Base-by-base conservation (phyloP, 2,797 vertebrate species). In the Chromis chromis region DNA sequence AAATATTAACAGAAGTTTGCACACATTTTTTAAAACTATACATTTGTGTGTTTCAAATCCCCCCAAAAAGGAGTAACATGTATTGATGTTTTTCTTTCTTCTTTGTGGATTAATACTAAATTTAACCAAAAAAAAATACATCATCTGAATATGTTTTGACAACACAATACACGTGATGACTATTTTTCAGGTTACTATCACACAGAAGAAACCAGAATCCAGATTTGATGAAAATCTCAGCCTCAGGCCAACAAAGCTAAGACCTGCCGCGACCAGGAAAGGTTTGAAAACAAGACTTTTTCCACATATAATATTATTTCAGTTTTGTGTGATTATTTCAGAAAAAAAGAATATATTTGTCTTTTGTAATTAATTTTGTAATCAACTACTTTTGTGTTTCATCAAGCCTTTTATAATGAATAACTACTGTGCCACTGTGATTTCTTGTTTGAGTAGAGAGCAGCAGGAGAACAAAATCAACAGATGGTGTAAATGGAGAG, bases 121-220 rank as follows among this genome's bases (percentile, higher is more conserved):
- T 21, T 13, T 7, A 10, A 24, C 3, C 0, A 55, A 54, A 39
- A n/a, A 6, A 8, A 6, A 40, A 1, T 12, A 59, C 58, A 17
- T 42, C 1, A 6, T 0, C 12, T 50, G 22, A 36, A 10, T 54
- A 28, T 33, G 3, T 33, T 69, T 57, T 65, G 7, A 71, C 24
- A 42, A 19, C 0, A 0, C 0, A 1, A 31, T 48, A 4, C 7
- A 16, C 63, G 36, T 78, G 17, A 13, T 63, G 6, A 22, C 57
- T 73, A 8, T 48, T 9, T 87, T 88, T 84, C 71, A 99, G 98
- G 96, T 98, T 60, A 96, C 92, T 65, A 65, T 99, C 82, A 81
- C 91, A 60, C 97, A 97, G 73, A 96, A 86, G 75, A 89, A 85
- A 27, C 4, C 79, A 22, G 94, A 93, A 67, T 75, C 86, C 7